Evolutionary conservation across 2,113 vertebrate genomes (phyloP).

Genomic region (Coracopsis vasa): DNA sequence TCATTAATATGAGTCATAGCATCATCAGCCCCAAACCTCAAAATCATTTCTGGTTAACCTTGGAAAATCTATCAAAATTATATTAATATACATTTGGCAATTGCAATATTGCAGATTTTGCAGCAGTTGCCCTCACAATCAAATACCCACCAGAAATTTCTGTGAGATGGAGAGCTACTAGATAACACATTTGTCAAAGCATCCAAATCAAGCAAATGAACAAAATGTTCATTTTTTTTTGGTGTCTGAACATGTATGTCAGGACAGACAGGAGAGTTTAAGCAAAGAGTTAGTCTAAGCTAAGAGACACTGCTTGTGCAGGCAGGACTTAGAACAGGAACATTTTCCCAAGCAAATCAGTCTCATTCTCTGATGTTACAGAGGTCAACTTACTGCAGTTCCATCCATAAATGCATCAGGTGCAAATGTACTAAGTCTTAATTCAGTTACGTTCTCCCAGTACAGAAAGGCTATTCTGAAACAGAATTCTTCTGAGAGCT

Average conservation of each 20-base stretch:
- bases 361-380: not conserved
- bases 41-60: conserved; percentile 32
- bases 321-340: not conserved
- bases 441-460: not conserved
- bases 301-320: not conserved
- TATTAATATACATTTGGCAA: conserved; percentile 19
- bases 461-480: not conserved
- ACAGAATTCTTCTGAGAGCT: not conserved
- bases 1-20: conserved; percentile 38
- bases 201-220: not conserved
- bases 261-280: not conserved
- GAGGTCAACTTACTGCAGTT: not conserved
- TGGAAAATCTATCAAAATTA: conserved; percentile 63
- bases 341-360: not conserved
- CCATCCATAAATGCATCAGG: not conserved
- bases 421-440: not conserved
- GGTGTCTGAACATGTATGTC: not conserved
- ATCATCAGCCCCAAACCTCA: conserved; percentile 40
- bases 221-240: not conserved
- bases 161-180: not conserved
- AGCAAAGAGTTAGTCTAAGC: not conserved
- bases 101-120: not conserved
- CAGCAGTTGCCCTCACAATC: not conserved
- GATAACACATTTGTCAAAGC: not conserved
- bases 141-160: not conserved